Evolutionary conservation across 2,113 vertebrate genomes (phyloP), one percentile per base, ranked within the genome.

Genomic region (Embiotoca jacksoni): DNA sequence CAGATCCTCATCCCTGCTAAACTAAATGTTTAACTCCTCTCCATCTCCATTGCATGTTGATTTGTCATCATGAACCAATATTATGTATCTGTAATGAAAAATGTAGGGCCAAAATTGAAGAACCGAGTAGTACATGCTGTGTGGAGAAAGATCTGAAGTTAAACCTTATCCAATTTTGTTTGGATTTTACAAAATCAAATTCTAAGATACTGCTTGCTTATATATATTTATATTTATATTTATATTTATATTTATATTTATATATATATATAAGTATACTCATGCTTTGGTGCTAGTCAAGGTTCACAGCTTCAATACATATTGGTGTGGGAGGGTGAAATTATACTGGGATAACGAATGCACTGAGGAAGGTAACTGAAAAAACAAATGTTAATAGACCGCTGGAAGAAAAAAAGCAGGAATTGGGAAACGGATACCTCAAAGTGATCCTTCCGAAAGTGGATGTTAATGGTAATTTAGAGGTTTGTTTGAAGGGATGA

Each of bases 311-410:
- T 72, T 92, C 73, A 92, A 41, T 3, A 82, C 93, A 33, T 96
- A 95, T 1, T 94, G 96, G 15, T 96, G 94, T 95, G n/a, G 94
- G 95, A 52, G 10, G 13, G 9, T 33, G 55, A 11, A 5, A 16
- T 89, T 95, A 46, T 95, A 96, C 86, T 95, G 92, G 94, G 94
- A 95, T 70, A 96, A 96, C 93, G 93, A 95, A 52, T 59, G n/a
- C 16, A 37, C 31, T 13, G 49, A 58, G 32, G 11, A 11, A 69
- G 14, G 23, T 33, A 23, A 52, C 60, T 39, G 2, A 61, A 79
- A 64, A 52, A 52, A 57, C 35, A 76, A 54, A 68, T 80, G n/a
- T 49, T 33, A 15, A 47, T 46, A 49, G 9, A 32, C 16, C 52
- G 35, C 56, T 5, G 9, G 2, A 8, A 41, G 46, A 50, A 57